phyloP scores from a whole-genome alignment of 1,140 invertebrate species.

The Lutraria rhynchaena region DNA sequence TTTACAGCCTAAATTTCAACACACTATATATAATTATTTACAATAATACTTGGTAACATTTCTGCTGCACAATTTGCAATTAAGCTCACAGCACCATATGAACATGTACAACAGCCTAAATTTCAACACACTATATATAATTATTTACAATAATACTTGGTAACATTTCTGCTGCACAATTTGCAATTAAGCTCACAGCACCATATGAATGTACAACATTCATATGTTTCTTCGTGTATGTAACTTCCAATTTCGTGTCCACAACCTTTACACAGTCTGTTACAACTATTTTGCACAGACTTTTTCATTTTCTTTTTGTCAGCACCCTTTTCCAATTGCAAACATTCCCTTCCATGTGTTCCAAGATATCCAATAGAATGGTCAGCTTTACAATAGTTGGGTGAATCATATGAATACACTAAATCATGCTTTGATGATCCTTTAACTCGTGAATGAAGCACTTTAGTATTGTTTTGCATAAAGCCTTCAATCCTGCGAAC shows the following conservation, averaged over 20 bases:
- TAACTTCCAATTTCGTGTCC: conserved; percentile 91
- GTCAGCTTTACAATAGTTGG: conserved; percentile 91
- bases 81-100: conserved; percentile 93
- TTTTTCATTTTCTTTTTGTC: conserved; percentile 85
- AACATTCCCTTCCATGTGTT: conserved; percentile 84
- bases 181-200: conserved; percentile 92
- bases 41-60: conserved; percentile 48
- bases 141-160: conserved; percentile 48
- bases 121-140: too few species aligned
- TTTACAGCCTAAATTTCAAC: too few species aligned
- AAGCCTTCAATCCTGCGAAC: conserved; percentile 63
- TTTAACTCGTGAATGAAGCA: conserved; percentile 23
- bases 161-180: conserved; percentile 32
- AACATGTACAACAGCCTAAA: too few species aligned
- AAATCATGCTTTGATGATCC: conserved; percentile 84
- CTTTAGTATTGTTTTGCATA: conserved; percentile 50
- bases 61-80: conserved; percentile 83
- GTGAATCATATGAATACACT: conserved; percentile 94
- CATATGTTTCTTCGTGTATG: conserved; percentile 85
- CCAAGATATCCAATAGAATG: conserved; percentile 92
- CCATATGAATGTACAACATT: conserved; percentile 93
- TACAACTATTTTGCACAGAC: conserved; percentile 86
- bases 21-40: too few species aligned
- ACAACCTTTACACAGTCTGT: conserved; percentile 91
- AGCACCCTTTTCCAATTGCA: conserved; percentile 55